phyloP scores from a whole-genome alignment of 2,888 invertebrate genomes.

The Helicoverpa assulta region DNA sequence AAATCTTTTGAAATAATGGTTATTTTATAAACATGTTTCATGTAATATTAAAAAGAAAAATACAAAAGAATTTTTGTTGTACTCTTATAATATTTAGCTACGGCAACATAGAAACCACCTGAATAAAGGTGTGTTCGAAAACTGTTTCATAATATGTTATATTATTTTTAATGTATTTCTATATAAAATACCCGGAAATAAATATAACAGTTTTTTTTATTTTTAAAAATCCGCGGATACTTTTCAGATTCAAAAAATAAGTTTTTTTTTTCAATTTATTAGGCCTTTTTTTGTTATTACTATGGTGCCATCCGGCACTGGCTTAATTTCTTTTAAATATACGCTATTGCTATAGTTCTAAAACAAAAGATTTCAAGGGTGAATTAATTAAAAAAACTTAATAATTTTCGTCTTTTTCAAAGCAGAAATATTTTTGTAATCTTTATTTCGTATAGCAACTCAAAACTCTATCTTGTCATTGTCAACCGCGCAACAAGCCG shows the following conservation, averaged over 20 bases:
- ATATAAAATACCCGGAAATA: not conserved
- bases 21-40: not conserved
- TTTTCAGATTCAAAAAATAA: no score
- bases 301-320: no score
- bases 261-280: no score
- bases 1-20: not conserved
- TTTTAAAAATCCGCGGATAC: no score
- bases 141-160: slow-evolving; percentile 13
- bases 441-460: not conserved
- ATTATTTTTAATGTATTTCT: not conserved
- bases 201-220: no score
- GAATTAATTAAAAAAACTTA: no score
- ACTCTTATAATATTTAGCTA: slow-evolving; percentile 9
- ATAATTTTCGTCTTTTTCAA: not conserved
- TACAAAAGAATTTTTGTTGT: not conserved
- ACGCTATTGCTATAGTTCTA: no score
- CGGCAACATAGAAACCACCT: slow-evolving; percentile 56
- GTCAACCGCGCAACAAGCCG: not conserved
- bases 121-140: slow-evolving; percentile 41
- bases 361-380: no score
- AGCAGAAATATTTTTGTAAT: no score
- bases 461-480: not conserved
- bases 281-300: no score
- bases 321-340: no score
- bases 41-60: not conserved